Percentiles rank a stretch among this genome's conserved stretches.
Evolutionary conservation across 2,113 vertebrate genomes (phyloP).

Genomic region (Dascyllus trimaculatus): DNA sequence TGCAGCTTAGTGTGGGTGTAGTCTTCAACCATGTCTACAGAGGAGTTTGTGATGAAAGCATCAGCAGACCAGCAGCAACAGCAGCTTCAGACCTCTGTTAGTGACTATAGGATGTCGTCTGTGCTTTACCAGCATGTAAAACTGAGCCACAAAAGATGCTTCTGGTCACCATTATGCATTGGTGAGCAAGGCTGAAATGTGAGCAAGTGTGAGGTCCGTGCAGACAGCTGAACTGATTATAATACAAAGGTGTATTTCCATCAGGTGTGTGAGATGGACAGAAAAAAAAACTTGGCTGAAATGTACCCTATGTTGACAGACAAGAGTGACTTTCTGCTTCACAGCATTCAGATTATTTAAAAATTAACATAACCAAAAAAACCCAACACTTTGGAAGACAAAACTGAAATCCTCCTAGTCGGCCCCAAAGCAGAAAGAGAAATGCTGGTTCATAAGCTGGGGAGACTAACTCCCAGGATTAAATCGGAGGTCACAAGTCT

Average conservation of each 20-base stretch:
- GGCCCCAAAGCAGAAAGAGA: too few relatives aligned
- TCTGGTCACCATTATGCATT: too few relatives aligned
- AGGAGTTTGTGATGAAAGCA: background rate
- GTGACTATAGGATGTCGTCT: background rate
- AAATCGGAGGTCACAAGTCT: too few relatives aligned
- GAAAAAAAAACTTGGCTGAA: background rate
- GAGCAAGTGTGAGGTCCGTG: background rate
- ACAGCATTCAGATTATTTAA: background rate
- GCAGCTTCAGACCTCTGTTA: slow-evolving; percentile 3
- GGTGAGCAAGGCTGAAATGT: background rate
- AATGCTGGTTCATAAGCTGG: too few relatives aligned
- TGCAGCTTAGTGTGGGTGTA: too few relatives aligned
- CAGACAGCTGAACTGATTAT: slow-evolving; percentile 4
- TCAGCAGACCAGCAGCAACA: background rate
- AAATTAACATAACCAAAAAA: background rate
- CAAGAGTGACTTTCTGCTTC: background rate
- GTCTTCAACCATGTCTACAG: background rate
- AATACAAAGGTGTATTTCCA: background rate
- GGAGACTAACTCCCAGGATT: too few relatives aligned
- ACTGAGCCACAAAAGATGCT: too few relatives aligned
- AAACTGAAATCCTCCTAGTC: too few relatives aligned
- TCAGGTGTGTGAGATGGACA: background rate
- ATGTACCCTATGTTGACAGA: background rate
- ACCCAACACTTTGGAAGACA: too few relatives aligned
- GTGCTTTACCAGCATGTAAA: too few relatives aligned